Evolutionary conservation across 2,113 vertebrate species (phyloP).

Genomic region (Calonectris borealis): DNA sequence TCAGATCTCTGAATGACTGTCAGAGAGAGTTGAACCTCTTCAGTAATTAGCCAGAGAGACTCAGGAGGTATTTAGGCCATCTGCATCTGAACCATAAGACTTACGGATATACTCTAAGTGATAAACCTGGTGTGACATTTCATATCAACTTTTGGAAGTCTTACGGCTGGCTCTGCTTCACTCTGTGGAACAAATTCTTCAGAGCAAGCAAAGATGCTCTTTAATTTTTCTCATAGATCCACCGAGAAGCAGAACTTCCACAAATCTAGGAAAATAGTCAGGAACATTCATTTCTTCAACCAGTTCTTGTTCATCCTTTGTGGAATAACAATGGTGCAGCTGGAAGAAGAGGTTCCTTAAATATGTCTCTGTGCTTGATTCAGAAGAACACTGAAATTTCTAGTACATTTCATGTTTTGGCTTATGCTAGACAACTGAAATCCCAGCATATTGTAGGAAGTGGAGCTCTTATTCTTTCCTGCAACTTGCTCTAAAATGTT

Average conservation of each 20-base stretch:
- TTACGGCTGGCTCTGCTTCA: not conserved
- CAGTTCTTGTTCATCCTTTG: not conserved
- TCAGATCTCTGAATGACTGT: not conserved
- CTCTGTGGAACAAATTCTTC: not conserved
- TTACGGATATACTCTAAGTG: not conserved
- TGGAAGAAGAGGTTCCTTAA: not conserved
- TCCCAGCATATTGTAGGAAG: not conserved
- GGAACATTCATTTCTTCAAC: not conserved
- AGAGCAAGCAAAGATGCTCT: not conserved
- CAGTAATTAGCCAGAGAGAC: not conserved
- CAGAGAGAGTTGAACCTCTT: not conserved
- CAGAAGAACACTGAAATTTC: not conserved
- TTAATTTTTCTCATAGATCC: not conserved
- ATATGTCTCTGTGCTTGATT: not conserved
- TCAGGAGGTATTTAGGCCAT: not conserved
- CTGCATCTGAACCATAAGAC: not conserved
- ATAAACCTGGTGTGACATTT: not conserved
- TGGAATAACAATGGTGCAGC: not conserved
- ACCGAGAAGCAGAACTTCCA: not conserved
- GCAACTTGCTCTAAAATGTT: not conserved
- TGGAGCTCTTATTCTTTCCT: not conserved
- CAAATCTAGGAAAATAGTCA: not conserved
- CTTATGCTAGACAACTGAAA: not conserved
- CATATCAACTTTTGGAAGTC: not conserved
- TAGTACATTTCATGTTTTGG: not conserved